Conservation (phyloP, 2,797 vertebrate species). For the Harpagifer antarcticus region DNA sequence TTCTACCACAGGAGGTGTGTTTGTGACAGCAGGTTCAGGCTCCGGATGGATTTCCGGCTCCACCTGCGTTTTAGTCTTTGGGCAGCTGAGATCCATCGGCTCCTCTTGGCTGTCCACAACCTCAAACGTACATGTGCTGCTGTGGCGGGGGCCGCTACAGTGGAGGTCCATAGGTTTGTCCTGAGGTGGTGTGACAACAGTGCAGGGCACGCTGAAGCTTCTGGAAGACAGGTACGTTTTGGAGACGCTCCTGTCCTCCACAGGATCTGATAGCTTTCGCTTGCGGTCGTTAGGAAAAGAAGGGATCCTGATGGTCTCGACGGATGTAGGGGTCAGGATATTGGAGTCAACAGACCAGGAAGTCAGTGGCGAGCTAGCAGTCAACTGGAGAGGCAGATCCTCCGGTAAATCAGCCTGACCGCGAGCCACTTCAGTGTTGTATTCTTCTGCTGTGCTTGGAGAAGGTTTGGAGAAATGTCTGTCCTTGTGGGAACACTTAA, state of each 20-base stretch:
- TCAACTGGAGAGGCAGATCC: conserved; percentile 90
- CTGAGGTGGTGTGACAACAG: conserved; percentile 79
- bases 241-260: conserved; percentile 81
- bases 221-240: conserved; percentile 89
- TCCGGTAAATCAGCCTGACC: conserved; percentile 77
- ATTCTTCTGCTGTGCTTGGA: conserved; percentile 82
- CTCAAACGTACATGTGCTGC: conserved; percentile 55
- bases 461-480: conserved; percentile 82
- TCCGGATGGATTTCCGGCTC: conserved; percentile 49
- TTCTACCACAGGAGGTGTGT: conserved; percentile 29
- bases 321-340: conserved; percentile 58
- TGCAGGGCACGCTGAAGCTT: conserved; percentile 89
- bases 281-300: conserved; percentile 86
- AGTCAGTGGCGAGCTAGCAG: conserved; percentile 87
- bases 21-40: conserved; percentile 45
- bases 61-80: conserved; percentile 84
- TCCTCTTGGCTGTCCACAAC: conserved; percentile 91
- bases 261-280: conserved; percentile 90
- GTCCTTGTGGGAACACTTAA: conserved; percentile 81
- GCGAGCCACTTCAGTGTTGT: conserved; percentile 84
- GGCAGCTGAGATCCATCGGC: conserved; percentile 97
- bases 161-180: conserved; percentile 88
- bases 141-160: conserved; percentile 58
- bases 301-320: conserved; percentile 78
- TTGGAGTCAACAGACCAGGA: conserved; percentile 82